phyloP scores from a whole-genome alignment of 2,888 invertebrate genomes.

The Drosophila quinaria region DNA sequence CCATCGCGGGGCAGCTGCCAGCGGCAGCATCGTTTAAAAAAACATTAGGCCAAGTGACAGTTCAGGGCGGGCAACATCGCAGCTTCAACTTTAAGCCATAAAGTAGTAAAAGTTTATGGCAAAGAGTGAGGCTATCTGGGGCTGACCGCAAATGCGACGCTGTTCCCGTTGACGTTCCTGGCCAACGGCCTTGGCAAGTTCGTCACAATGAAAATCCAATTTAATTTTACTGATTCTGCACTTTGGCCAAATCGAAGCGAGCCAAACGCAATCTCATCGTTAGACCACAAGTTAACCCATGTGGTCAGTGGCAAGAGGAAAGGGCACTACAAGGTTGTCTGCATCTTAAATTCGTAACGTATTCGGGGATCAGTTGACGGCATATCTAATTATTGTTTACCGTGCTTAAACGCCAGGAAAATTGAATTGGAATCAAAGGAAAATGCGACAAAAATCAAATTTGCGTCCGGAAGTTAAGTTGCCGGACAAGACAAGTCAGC shows the following conservation, averaged over 20 bases:
- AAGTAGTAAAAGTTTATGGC: slow-evolving; percentile 60
- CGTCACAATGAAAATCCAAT: slow-evolving; percentile 80
- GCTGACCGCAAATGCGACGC: slow-evolving; percentile 54
- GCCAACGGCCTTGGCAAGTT: slow-evolving; percentile 66
- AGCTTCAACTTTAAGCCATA: slow-evolving; percentile 51
- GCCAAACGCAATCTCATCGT: slow-evolving; percentile 57
- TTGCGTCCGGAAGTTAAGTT: slow-evolving; percentile 70
- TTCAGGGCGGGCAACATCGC: slow-evolving; percentile 25
- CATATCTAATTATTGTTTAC: slow-evolving; percentile 82
- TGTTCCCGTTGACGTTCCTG: slow-evolving; percentile 40
- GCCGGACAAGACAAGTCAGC: slow-evolving; percentile 49
- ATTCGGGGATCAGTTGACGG: slow-evolving; percentile 47
- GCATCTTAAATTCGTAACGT: slow-evolving; percentile 34
- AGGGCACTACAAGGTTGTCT: background rate
- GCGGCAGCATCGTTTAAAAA: slow-evolving; percentile 70
- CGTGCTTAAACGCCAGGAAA: slow-evolving; percentile 78
- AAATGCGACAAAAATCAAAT: slow-evolving; percentile 79
- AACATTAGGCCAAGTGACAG: slow-evolving; percentile 69
- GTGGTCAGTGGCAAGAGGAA: slow-evolving; percentile 1
- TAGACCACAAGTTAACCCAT: slow-evolving; percentile 47
- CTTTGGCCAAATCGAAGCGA: slow-evolving; percentile 73
- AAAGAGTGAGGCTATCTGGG: slow-evolving; percentile 21
- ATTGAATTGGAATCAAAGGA: slow-evolving; percentile 79
- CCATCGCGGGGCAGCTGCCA: slow-evolving; percentile 49
- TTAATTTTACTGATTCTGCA: slow-evolving; percentile 80